phyloP scores from a whole-genome alignment of 2,888 invertebrate species.

The Apamea crenata region DNA sequence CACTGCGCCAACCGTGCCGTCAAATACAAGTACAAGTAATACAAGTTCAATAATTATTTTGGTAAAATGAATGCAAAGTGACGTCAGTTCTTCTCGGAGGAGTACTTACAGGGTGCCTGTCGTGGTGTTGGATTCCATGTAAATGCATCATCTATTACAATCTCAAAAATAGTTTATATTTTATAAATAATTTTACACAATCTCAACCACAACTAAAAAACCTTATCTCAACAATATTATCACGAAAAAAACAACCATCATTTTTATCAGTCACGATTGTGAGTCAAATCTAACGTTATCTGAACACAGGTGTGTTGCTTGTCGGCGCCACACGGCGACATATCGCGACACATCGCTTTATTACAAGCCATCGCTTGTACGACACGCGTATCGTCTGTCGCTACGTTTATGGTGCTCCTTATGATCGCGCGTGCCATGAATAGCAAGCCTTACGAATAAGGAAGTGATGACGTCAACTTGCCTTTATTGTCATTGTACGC shows the following conservation, averaged over 20 bases:
- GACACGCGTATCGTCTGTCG: conserved; percentile 70
- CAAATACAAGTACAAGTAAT: no score
- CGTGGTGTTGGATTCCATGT: background rate
- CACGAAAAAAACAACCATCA: conserved; percentile 28
- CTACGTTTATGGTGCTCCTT: conserved; percentile 65
- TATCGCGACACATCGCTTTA: conserved; percentile 70
- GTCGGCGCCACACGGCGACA: conserved; percentile 69
- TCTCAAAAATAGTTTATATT: background rate
- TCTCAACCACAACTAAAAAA: background rate
- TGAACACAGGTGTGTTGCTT: conserved; percentile 70
- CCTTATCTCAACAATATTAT: conserved; percentile 32
- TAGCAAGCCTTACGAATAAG: conserved; percentile 63
- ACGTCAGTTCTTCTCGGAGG: background rate
- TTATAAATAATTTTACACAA: background rate
- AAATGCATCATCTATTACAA: background rate
- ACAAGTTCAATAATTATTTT: background rate
- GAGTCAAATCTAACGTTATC: conserved; percentile 62
- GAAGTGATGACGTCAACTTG: conserved; percentile 59
- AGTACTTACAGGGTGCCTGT: background rate
- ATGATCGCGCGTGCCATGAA: conserved; percentile 70
- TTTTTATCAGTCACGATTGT: conserved; percentile 24
- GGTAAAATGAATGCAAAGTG: background rate
- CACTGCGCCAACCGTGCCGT: no score
- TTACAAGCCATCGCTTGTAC: conserved; percentile 69
- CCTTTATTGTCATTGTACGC: conserved; percentile 57